These are phyloP conservation scores for Anisognathus igniventris DNA, from an alignment of 2,797 vertebrate genomes.

Conservation along the genomic window DNA sequence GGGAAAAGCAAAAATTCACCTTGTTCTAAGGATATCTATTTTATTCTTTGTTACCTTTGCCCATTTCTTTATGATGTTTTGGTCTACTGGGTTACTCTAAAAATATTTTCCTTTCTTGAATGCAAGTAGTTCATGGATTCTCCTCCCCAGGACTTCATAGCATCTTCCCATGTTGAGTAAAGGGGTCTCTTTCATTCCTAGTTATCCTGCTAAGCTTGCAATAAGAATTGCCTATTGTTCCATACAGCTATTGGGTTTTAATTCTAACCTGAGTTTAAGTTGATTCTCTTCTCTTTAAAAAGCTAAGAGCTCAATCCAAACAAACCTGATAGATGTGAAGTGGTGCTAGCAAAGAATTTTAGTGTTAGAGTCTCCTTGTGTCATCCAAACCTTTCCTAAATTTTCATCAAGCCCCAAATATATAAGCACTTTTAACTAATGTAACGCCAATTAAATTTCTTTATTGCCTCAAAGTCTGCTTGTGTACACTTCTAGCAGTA, in stretches of 20 bases:
- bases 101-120: neutral
- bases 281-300: neutral
- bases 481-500: neutral
- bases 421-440: neutral
- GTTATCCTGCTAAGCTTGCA: neutral
- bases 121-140: neutral
- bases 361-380: neutral
- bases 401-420: neutral
- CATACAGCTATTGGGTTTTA: neutral
- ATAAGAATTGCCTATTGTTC: neutral
- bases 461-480: neutral
- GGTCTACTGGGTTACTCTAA: constrained; percentile 3
- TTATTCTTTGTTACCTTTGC: neutral
- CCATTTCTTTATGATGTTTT: neutral
- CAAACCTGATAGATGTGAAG: neutral
- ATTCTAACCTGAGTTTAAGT: neutral
- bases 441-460: neutral
- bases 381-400: neutral
- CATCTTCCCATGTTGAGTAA: neutral
- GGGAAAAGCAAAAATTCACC: neutral
- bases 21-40: neutral
- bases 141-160: neutral
- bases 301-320: neutral
- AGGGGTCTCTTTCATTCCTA: neutral
- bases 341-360: neutral